Base-by-base conservation (phyloP, 2,888 invertebrate genomes). In the Pherbina coryleti region DNA sequence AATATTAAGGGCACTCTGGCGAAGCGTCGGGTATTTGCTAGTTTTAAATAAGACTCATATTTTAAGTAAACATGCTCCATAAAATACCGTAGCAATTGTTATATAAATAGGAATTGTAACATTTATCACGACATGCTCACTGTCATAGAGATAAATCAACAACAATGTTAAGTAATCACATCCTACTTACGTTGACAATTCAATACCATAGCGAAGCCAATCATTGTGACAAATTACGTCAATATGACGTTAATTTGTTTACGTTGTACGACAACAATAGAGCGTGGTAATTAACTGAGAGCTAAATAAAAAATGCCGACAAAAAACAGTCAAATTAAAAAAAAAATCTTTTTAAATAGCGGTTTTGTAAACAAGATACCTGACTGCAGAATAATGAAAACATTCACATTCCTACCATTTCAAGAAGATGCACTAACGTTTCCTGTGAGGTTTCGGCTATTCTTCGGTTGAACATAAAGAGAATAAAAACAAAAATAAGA, bases 171-270 rank as follows among this genome's bases (percentile, higher is more conserved):
- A 60, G 60, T 49, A 73, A 73, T 73, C 66, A 37, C 31, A 55
- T 75, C 75, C 75, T 49, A 22, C 31, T 75, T 75, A 37, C 7
- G 55, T 34, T 75, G 75, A 67, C 66, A 55, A 14, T 66, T 53
- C 55, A 17, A 19, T 9, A 44, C 0, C 34, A n/a, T n/a, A 37
- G 44, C 51, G n/a, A 5, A 51, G 69, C 51, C 64, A 64, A 34
- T 34, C 34, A 31, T 31, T n/a, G 28, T 34, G 51, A 28, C 69
- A 51, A 67, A 75, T 75, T 25, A 66, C 51, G 53, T 75, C 37
- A 75, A 7, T 75, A 28, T 57, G 66, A n/a, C 34, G 22, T 14
- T 67, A 34, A 55, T 67, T 66, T 53, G 55, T 75, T 31, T 74
- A 9, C 31, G n/a, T 44, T 73, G 53, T 17, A 4, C 9, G 8